Evolutionary conservation across 2,113 vertebrate genomes (phyloP).

Genomic region (Brachyistius frenatus): DNA sequence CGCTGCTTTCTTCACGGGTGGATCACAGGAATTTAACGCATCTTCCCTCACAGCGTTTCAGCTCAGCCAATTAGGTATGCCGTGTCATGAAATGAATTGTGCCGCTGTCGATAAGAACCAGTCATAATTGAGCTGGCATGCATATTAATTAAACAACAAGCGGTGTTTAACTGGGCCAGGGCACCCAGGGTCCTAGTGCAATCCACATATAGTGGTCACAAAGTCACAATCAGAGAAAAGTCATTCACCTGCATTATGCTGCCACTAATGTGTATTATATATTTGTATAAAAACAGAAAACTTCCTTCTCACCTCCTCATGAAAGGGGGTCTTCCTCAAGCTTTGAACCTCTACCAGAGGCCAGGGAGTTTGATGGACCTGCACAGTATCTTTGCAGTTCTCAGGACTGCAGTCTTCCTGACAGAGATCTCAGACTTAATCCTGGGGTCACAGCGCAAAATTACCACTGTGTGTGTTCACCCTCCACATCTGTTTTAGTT

Average conservation of each 20-base stretch:
- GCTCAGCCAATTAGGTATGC: slow-evolving; percentile 63
- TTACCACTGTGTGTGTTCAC: too few species aligned
- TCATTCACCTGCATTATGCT: background rate
- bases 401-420: too few species aligned
- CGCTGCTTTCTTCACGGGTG: slow-evolving; percentile 13
- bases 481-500: too few species aligned
- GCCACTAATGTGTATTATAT: too few species aligned
- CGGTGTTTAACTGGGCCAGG: slow-evolving; percentile 57
- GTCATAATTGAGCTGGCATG: slow-evolving; percentile 74
- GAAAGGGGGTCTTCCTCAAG: too few species aligned
- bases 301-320: too few species aligned
- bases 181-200: slow-evolving; percentile 61
- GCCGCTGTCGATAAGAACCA: slow-evolving; percentile 56
- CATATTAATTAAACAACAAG: slow-evolving; percentile 75
- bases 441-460: too few species aligned
- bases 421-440: too few species aligned
- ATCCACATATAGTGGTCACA: background rate
- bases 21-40: slow-evolving; percentile 45
- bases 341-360: too few species aligned
- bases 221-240: slow-evolving; percentile 8
- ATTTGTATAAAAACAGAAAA: too few species aligned
- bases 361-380: too few species aligned
- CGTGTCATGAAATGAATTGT: slow-evolving; percentile 64
- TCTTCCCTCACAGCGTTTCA: slow-evolving; percentile 44
- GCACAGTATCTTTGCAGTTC: too few species aligned